Base-by-base conservation (phyloP, 2,888 invertebrate species). In the Volucella inflata region DNA sequence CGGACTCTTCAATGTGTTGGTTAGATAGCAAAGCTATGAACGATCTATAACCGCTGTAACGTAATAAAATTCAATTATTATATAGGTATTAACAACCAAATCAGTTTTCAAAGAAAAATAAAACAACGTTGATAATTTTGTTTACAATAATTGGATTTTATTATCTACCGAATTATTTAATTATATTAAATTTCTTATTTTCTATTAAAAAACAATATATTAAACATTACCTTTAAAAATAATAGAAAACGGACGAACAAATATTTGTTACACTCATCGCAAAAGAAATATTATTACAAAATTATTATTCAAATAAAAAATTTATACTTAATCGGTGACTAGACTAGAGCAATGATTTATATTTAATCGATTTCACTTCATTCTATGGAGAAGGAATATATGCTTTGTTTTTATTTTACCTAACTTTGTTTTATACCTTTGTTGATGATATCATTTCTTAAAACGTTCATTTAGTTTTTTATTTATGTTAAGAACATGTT, bases 101-200 rank as follows among this genome's bases (percentile, higher is more conserved):
- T 21, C 4, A 21, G 21, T 21, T 21, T 21, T 21, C 21, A 21
- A 2, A 21, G 21, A 21, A 21, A 21, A 21, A 4, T 21, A 21
- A 21, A 21, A 21, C 21, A 21, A 21, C 4, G 21, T 21, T 21
- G 21, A 21, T 21, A 21, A 21, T 21, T 44, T 48, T 48, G 44
- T 48, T 71, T 84, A 76, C 55, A 71, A 70, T 80, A 80, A 80
- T 79, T 76, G 48, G 65, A 80, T 71, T 84, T 84, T 79, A 80
- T 80, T 79, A 70, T 76, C 80, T 80, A 75, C 76, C 48, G 65
- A 71, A 65, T 84, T 84, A 80, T 84, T 80, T 84, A 84, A 74
- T 83, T 83, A 82, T 82, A 83, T 78, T 83, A 83, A 83, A 80
- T 76, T 67, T 71, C 80, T 80, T 84, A 84, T 55, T 16, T 30